phyloP scores from a whole-genome alignment of 2,113 vertebrate genomes.

The Nycticryphes semicollaris region DNA sequence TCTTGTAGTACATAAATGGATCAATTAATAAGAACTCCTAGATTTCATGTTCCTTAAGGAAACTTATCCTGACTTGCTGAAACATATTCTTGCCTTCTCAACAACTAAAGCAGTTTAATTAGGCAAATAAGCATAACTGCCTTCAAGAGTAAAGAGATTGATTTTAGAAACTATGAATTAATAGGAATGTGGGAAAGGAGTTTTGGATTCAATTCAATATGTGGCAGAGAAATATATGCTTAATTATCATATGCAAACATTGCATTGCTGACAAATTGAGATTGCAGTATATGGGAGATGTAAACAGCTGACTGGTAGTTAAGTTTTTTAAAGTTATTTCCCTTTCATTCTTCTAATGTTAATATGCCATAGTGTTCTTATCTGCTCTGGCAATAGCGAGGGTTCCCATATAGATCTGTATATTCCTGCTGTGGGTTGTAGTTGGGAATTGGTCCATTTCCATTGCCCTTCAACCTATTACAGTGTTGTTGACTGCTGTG shows the following conservation, averaged over 20 bases:
- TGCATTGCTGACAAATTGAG: background rate
- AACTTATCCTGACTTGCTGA: background rate
- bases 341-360: background rate
- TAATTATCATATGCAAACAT: background rate
- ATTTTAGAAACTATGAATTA: background rate
- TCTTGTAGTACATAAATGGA: background rate
- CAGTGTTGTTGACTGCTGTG: background rate
- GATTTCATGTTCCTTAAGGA: background rate
- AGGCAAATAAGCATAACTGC: background rate
- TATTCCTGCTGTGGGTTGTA: background rate
- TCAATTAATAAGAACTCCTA: background rate
- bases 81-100: background rate
- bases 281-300: background rate
- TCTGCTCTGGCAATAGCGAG: background rate
- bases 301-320: background rate
- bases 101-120: background rate
- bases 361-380: background rate
- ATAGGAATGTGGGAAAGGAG: background rate
- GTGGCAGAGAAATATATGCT: background rate
- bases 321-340: background rate
- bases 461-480: background rate
- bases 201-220: background rate
- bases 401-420: background rate
- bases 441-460: background rate
- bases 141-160: background rate